A percentile compares a stretch with the other conserved stretches of the same genome.
Evolutionary conservation across 2,113 vertebrate species (phyloP).

Genomic region (Sphaerodactylus townsendi): DNA sequence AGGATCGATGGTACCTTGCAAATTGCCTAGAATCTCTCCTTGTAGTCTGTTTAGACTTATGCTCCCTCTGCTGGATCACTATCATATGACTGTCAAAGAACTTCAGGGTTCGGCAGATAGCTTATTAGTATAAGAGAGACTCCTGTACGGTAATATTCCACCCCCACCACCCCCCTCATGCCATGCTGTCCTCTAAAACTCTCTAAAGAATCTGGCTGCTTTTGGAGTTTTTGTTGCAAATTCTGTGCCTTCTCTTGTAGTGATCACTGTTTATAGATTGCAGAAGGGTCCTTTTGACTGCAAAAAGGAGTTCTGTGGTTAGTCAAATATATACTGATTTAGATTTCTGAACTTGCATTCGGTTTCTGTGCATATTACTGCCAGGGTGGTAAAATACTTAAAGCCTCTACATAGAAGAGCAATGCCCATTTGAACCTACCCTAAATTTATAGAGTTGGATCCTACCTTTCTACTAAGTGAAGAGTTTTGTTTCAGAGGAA

Average conservation of each 20-base stretch:
- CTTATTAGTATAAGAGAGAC: not conserved
- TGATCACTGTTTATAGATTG: not conserved
- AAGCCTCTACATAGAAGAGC: too few relatives aligned
- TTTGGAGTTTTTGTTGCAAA: not conserved
- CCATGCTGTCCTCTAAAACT: too few relatives aligned
- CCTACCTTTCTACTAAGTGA: too few relatives aligned
- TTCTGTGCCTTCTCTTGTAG: not conserved
- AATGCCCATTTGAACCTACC: too few relatives aligned
- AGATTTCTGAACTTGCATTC: not conserved
- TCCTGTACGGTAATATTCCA: not conserved
- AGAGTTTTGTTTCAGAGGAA: too few relatives aligned
- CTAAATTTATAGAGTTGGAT: too few relatives aligned
- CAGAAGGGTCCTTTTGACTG: not conserved
- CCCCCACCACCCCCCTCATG: not conserved
- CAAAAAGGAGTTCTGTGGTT: not conserved
- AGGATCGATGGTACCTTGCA: not conserved
- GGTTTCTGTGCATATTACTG: not conserved
- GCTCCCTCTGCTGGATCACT: conserved; percentile 12
- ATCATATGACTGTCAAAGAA: not conserved
- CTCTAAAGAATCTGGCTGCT: not conserved
- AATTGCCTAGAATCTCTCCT: not conserved
- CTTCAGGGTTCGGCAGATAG: not conserved
- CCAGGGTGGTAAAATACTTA: too few relatives aligned
- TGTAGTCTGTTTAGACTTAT: not conserved
- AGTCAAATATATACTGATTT: not conserved